Evolutionary conservation across 1,140 invertebrate species (phyloP).

Genomic region (Rhopalosiphum padi): DNA sequence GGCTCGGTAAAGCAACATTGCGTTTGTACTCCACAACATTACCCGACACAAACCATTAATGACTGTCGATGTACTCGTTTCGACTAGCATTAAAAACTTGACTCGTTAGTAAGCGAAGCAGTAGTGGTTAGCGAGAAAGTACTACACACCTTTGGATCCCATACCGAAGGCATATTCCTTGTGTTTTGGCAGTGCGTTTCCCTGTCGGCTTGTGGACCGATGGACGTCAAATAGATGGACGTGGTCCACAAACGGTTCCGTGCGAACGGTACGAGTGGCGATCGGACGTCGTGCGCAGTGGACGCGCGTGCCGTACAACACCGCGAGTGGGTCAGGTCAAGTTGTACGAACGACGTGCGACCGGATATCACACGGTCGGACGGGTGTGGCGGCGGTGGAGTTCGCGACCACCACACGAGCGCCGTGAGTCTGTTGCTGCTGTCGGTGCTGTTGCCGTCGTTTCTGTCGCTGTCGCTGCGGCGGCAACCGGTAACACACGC

Average conservation of each 20-base stretch:
- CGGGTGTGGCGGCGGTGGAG: not conserved
- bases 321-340: no score
- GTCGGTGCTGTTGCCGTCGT: no score
- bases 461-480: not conserved
- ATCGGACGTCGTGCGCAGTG: not conserved
- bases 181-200: slow-evolving; percentile 47
- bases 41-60: not conserved
- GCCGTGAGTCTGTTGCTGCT: not conserved
- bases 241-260: not conserved
- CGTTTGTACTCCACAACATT: not conserved
- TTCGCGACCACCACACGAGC: not conserved
- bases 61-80: not conserved
- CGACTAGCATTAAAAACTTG: not conserved
- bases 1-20: not conserved
- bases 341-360: not conserved
- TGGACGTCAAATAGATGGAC: not conserved
- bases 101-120: not conserved
- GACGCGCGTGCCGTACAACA: no score
- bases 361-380: not conserved
- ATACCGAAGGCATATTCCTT: slow-evolving; percentile 61
- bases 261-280: not conserved
- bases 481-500: not conserved
- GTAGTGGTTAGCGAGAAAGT: not conserved
- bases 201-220: not conserved
- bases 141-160: slow-evolving; percentile 59